phyloP scores from a whole-genome alignment of 2,888 invertebrate species.

The Dicyrtomina minuta region DNA sequence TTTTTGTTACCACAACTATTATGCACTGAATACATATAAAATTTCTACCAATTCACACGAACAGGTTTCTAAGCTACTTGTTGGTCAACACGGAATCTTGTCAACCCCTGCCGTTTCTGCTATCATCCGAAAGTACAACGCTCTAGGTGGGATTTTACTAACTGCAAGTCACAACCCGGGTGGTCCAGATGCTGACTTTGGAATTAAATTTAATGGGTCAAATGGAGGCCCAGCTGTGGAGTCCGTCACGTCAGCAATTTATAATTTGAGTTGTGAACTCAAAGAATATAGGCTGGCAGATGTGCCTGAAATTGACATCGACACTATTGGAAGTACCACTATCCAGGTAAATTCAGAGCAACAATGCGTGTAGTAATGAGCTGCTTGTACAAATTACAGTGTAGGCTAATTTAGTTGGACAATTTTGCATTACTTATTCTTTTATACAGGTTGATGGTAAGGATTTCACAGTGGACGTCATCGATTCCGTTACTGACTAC shows the following conservation, averaged over 20 bases:
- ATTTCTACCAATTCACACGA: too few relatives aligned
- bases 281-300: constrained; percentile 77
- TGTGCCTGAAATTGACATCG: constrained; percentile 74
- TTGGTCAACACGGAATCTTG: constrained; percentile 92
- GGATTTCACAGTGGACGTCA: constrained; percentile 78
- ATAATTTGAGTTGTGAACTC: constrained; percentile 74
- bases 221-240: constrained; percentile 98
- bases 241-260: constrained; percentile 82
- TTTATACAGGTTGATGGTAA: constrained; percentile 65
- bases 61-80: constrained; percentile 78
- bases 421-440: neutral
- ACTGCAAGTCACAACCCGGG: constrained; percentile 99
- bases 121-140: constrained; percentile 83
- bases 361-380: neutral
- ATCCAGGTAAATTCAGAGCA: constrained; percentile 70
- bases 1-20: too few relatives aligned
- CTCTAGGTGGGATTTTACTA: constrained; percentile 89
- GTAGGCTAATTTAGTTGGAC: constrained; percentile 1
- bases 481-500: constrained; percentile 89
- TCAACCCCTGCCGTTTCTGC: constrained; percentile 97
- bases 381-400: constrained; percentile 7
- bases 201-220: constrained; percentile 96
- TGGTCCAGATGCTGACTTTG: constrained; percentile 95
- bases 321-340: constrained; percentile 67
- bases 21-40: too few relatives aligned